Percentiles rank a stretch among this genome's conserved stretches.
Conservation (phyloP, 1,140 invertebrate genomes). For the Spodoptera litura region DNA sequence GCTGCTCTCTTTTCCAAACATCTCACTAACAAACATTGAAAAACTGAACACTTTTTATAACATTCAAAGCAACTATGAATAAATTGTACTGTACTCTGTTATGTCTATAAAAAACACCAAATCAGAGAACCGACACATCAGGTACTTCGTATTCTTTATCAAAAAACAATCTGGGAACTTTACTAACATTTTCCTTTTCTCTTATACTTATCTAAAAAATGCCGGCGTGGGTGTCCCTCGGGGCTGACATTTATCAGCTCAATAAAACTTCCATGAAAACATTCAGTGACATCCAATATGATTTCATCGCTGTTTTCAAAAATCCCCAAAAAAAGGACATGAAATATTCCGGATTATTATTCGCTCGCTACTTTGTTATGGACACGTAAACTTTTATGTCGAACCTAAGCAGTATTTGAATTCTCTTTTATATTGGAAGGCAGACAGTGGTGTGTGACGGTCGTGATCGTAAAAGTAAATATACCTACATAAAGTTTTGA, state of each 20-base stretch:
- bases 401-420: conserved; percentile 45
- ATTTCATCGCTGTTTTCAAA: conserved; percentile 68
- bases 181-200: conserved; percentile 52
- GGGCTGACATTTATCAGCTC: conserved; percentile 75
- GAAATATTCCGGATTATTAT: conserved; percentile 65
- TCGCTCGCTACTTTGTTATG: conserved; percentile 53
- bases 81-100: background rate
- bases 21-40: conserved; percentile 18
- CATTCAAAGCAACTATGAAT: background rate
- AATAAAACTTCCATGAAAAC: conserved; percentile 79
- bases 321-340: conserved; percentile 55
- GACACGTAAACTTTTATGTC: conserved; percentile 53
- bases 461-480: conserved; percentile 43
- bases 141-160: conserved; percentile 24
- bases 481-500: conserved; percentile 39
- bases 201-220: conserved; percentile 73
- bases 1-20: conserved; percentile 38
- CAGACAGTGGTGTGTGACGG: conserved; percentile 39
- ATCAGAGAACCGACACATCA: conserved; percentile 5
- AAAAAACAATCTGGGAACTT: conserved; percentile 59
- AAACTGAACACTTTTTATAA: background rate
- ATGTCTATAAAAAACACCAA: background rate
- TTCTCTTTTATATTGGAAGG: conserved; percentile 41
- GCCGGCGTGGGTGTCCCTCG: conserved; percentile 66
- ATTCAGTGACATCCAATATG: conserved; percentile 76